These are phyloP conservation scores for Xestoiulus laeticollis DNA, from an alignment of 2,888 invertebrate species.

Conservation along the genomic window DNA sequence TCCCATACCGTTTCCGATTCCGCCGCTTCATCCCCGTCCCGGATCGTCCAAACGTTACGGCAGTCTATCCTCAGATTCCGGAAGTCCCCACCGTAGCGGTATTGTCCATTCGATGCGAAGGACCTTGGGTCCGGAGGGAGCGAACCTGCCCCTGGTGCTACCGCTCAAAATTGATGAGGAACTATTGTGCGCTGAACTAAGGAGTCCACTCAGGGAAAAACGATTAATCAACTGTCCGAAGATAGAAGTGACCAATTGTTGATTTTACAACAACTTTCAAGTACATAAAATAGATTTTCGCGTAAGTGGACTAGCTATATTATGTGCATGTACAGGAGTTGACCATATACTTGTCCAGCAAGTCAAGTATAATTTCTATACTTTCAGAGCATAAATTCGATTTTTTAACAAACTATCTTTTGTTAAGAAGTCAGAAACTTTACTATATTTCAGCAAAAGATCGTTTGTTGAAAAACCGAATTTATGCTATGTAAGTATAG, in stretches of 20 bases:
- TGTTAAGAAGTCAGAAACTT: too few species aligned
- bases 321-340: neutral
- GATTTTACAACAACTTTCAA: constrained; percentile 1
- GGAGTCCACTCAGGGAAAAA: constrained; percentile 40
- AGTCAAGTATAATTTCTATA: too few species aligned
- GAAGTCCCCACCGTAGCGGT: constrained; percentile 52
- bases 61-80: constrained; percentile 24
- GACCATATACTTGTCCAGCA: neutral
- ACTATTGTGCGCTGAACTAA: neutral
- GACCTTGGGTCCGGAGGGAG: constrained; percentile 53
- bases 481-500: too few species aligned
- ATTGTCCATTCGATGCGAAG: constrained; percentile 54
- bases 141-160: constrained; percentile 53
- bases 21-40: neutral
- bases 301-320: neutral
- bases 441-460: too few species aligned
- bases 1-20: constrained; percentile 50
- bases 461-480: too few species aligned
- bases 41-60: constrained; percentile 29
- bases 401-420: too few species aligned
- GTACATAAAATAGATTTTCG: neutral
- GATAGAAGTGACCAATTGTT: constrained; percentile 54
- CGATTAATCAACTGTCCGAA: constrained; percentile 46
- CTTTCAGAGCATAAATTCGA: too few species aligned
- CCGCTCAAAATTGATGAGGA: constrained; percentile 54